These are phyloP conservation scores for Columba guinea DNA, from an alignment of 2,797 vertebrate genomes.

Conservation along the genomic window DNA sequence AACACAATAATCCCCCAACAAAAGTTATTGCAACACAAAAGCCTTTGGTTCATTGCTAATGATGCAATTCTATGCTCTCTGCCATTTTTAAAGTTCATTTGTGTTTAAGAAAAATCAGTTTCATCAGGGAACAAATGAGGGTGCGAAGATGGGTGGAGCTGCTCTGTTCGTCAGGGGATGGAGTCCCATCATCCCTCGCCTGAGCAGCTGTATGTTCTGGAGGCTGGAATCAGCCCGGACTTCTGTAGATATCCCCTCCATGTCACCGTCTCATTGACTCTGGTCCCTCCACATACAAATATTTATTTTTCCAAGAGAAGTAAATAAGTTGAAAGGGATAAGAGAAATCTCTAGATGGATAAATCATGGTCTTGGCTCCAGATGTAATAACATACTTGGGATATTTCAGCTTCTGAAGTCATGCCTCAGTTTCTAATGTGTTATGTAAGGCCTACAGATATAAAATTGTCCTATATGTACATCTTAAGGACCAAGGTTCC, in stretches of 20 bases:
- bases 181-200: neutral
- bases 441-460: neutral
- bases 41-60: slow-evolving; percentile 12
- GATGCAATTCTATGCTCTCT: neutral
- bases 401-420: neutral
- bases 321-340: neutral
- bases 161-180: neutral
- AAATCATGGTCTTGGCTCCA: neutral
- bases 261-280: neutral
- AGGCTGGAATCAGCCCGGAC: neutral
- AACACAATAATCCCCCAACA: slow-evolving; percentile 26
- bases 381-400: neutral
- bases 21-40: slow-evolving; percentile 41
- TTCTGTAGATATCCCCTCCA: neutral
- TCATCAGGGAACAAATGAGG: neutral
- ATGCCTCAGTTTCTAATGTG: neutral
- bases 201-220: neutral
- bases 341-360: neutral
- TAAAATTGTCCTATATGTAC: neutral
- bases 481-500: neutral
- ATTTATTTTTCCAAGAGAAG: neutral
- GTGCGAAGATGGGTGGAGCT: neutral
- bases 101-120: neutral
- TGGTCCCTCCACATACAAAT: neutral
- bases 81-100: slow-evolving; percentile 18